Evolutionary conservation across 2,888 invertebrate genomes (phyloP).

Genomic region (Melanargia galathea): DNA sequence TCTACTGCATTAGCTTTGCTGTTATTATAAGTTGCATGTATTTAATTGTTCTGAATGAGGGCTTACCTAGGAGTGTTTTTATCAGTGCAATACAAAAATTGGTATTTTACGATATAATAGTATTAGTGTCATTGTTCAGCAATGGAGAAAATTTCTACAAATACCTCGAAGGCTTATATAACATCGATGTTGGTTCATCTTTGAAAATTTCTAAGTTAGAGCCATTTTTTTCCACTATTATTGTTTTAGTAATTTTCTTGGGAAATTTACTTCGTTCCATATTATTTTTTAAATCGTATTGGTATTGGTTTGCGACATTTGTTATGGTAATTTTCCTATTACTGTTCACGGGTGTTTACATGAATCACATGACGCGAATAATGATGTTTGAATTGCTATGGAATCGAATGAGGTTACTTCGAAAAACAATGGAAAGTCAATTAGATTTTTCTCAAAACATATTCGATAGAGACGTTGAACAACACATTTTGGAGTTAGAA

Average conservation of each 20-base stretch:
- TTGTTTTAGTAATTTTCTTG: slow-evolving; percentile 5
- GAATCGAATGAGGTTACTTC: slow-evolving; percentile 20
- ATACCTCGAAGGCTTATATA: slow-evolving; percentile 10
- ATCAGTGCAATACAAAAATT: not conserved
- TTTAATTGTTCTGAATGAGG: too few relatives aligned
- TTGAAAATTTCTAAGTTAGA: slow-evolving; percentile 16
- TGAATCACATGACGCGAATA: slow-evolving; percentile 12
- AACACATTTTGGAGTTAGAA: slow-evolving; percentile 10
- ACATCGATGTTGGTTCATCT: not conserved
- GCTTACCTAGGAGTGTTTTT: not conserved
- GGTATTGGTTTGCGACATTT: not conserved
- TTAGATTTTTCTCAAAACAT: slow-evolving; percentile 11
- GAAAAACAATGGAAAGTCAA: slow-evolving; percentile 15
- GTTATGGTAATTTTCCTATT: not conserved
- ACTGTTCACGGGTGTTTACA: not conserved
- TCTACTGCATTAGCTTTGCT: slow-evolving; percentile 10
- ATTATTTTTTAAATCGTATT: not conserved
- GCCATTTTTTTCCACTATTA: not conserved
- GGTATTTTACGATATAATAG: not conserved
- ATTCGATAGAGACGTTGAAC: not conserved
- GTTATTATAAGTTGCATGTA: not conserved
- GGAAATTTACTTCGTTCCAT: not conserved
- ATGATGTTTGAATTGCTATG: slow-evolving; percentile 25
- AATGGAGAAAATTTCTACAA: slow-evolving; percentile 22
- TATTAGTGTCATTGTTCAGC: slow-evolving; percentile 14